Percentiles rank a stretch among this genome's conserved stretches.
Evolutionary conservation across 2,888 invertebrate species (phyloP).

Genomic region (Amiota communis): DNA sequence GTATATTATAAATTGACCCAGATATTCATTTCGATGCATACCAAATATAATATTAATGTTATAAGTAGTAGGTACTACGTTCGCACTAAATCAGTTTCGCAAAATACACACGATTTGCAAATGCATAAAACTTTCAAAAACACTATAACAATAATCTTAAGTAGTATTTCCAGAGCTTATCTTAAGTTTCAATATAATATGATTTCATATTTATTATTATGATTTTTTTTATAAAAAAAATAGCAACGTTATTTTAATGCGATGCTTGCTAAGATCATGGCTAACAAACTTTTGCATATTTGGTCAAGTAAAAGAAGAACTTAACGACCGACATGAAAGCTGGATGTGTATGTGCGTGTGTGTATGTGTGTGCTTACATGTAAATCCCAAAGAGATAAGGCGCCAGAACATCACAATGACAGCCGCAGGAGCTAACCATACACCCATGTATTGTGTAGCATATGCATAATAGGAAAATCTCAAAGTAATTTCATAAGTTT

Average conservation of each 20-base stretch:
- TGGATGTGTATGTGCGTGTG: conserved; percentile 32
- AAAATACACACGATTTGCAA: conserved; percentile 38
- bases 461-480: neutral
- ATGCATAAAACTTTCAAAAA: conserved; percentile 47
- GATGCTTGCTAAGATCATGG: conserved; percentile 3
- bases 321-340: conserved; percentile 1
- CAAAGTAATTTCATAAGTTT: conserved; percentile 68
- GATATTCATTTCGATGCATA: too few relatives aligned
- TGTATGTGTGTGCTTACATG: conserved; percentile 49
- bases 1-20: too few relatives aligned
- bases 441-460: too few relatives aligned
- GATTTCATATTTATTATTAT: conserved; percentile 65
- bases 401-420: conserved; percentile 70
- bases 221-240: conserved; percentile 28
- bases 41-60: too few relatives aligned
- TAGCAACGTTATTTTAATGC: neutral
- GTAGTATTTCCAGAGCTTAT: conserved; percentile 37
- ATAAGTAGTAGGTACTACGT: too few relatives aligned
- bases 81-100: conserved; percentile 6
- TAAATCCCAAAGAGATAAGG: conserved; percentile 71
- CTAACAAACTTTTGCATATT: conserved; percentile 57
- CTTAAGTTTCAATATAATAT: conserved; percentile 58
- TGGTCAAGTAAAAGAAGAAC: conserved; percentile 26
- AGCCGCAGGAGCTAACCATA: conserved; percentile 62
- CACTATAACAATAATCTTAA: conserved; percentile 42